Base-by-base conservation (phyloP, 2,113 vertebrate species). In the Eolophus roseicapilla region DNA sequence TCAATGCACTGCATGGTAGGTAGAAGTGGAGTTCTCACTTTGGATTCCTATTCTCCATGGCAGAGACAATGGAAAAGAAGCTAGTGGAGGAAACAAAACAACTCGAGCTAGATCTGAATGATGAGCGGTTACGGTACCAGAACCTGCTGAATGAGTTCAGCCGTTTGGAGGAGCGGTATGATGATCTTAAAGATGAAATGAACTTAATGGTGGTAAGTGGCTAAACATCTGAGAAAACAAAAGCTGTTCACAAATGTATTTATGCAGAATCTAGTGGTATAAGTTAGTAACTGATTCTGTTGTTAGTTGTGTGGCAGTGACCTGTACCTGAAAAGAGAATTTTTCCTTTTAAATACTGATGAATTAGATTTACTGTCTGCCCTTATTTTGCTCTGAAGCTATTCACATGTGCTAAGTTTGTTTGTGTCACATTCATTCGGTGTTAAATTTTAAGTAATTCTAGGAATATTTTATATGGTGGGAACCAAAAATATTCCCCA, bases 71-170 rank as follows among this genome's bases (percentile, higher is more conserved):
- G 99, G 98, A 99, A 12, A 99, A 98, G 95, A 98, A 98, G 43
- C 96, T 99, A 31, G 97, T 97, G 62, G 98, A 99, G 97, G 99
- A 99, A 97, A 99, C 99, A 0, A 98, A 99, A 90, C 99, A 99
- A 97, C 97, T 99, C 88, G 98, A 99, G 96, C 98, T 98, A 1
- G 99, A 99, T 83, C 97, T 99, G 97, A 99, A 99, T 29, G 99
- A 99, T 76, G 99, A 99, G 46, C 98, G 99, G 17, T 97, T 99
- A 23, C 98, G 99, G 75, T 99, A 99, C 88, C 99, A 99, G 98
- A 99, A 99, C 97, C 98, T 99, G 75, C 98, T 99, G 82, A 98
- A 98, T 37, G 99, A 99, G 94, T 99, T 99, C 96, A 99, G 98
- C 86, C 98, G 99, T 79, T 96, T 99, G 52, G 99, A 99, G 97